Conservation (phyloP, 1,140 invertebrate species). For the Palaemon carinicauda region DNA sequence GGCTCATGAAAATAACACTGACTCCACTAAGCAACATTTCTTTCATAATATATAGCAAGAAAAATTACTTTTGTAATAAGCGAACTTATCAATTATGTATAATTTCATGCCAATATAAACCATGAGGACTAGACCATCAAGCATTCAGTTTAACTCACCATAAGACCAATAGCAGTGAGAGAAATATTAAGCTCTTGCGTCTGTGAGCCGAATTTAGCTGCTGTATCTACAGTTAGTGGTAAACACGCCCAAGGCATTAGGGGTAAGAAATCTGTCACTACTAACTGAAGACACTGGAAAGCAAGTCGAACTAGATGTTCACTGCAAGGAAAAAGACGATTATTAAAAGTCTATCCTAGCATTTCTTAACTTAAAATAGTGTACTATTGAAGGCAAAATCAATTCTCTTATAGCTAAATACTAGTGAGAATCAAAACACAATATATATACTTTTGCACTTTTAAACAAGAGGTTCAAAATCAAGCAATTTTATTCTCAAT, state of each 20-base stretch:
- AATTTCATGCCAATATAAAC: no score
- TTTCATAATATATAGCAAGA: no score
- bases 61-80: no score
- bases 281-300: conserved; percentile 94
- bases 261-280: conserved; percentile 95
- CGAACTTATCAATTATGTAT: no score
- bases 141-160: conserved; percentile 73
- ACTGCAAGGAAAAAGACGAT: conserved; percentile 69
- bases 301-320: conserved; percentile 91
- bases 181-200: conserved; percentile 98
- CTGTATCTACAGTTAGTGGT: conserved; percentile 90
- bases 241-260: conserved; percentile 88
- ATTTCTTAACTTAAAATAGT: neutral
- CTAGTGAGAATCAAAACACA: no score
- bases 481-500: no score
- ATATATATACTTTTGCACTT: no score
- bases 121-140: no score
- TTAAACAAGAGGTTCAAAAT: neutral
- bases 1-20: no score
- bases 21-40: no score
- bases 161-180: conserved; percentile 94
- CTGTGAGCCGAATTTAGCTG: conserved; percentile 95
- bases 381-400: neutral
- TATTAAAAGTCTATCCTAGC: no score
- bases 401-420: no score